Evolutionary conservation across 2,888 invertebrate species (phyloP).

Genomic region (Lasius fuliginosus): DNA sequence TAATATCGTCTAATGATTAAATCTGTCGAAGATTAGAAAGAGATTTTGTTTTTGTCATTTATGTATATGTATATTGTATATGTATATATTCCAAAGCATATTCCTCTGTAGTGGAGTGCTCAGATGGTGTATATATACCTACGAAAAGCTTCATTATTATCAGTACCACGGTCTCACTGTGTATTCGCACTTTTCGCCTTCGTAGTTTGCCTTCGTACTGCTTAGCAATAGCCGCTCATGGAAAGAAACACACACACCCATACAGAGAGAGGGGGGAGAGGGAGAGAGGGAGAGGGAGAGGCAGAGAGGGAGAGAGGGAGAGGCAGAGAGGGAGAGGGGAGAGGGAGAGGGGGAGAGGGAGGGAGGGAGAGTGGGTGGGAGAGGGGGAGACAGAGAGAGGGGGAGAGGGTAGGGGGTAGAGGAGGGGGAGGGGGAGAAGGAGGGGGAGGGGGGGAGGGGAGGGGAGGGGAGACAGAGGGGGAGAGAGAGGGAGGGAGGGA

Average conservation of each 20-base stretch:
- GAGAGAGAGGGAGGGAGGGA: background rate
- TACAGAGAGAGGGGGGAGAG: background rate
- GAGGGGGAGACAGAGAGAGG: too few species aligned
- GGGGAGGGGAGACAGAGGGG: background rate
- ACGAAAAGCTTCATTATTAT: background rate
- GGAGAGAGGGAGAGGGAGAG: background rate
- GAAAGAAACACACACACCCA: background rate
- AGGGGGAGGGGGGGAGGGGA: too few species aligned
- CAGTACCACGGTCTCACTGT: conserved; percentile 4
- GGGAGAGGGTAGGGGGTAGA: background rate
- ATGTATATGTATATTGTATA: background rate
- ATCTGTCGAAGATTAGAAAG: background rate
- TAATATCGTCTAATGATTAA: background rate
- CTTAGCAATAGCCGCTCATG: conserved; percentile 16
- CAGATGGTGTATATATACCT: conserved; percentile 14
- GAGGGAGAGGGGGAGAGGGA: too few species aligned
- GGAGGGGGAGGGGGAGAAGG: too few species aligned
- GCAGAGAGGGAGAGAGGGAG: too few species aligned
- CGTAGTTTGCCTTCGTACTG: background rate
- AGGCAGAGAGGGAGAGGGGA: too few species aligned
- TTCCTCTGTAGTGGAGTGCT: background rate
- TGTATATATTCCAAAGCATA: background rate
- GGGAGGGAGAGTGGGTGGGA: too few species aligned
- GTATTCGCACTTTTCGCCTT: conserved; percentile 1
- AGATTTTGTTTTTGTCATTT: background rate